Evolutionary conservation across 2,113 vertebrate species (phyloP), one percentile per base, ranked within the genome.

Genomic region (Semnornis frantzii): DNA sequence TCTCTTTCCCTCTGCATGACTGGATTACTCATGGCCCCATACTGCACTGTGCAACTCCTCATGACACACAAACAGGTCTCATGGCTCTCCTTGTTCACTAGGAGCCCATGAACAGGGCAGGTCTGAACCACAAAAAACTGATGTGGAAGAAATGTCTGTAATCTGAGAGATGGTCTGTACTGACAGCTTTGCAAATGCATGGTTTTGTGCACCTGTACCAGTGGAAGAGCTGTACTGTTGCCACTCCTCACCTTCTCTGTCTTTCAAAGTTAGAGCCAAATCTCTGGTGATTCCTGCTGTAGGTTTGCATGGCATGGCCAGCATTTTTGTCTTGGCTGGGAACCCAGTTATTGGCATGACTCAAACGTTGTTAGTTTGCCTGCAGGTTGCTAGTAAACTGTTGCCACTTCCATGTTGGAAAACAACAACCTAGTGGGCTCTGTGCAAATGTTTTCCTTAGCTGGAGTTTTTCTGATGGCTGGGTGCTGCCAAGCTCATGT

Each of bases 61-160:
- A 1, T 37, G 27, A 48, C 0, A 0, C 18, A 33, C 0, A 0
- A 65, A 12, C 13, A 34, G 21, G 21, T 82, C 39, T 63, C 6
- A 2, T 55, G 37, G 23, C 42, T 85, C 42, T 55, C 9, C 25
- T 79, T 11, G 1, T 66, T 76, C 59, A 73, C 12, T 28, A 59
- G 24, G 19, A 79, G 21, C 20, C 14, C 37, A 54, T 31, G 75
- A 83, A 42, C 8, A 54, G 31, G 25, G 9, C 1, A 63, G 33
- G 85, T 13, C 17, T 73, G 64, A 65, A 59, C 14, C 58, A 16
- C 14, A 82, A 20, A 73, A 73, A 73, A 33, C 5, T n/a, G 21
- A 3, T 46, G 31, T 34, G n/a, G 39, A 90, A 52, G 64, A 54
- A 83, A 63, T 27, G 8, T 2, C 46, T 70, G 1, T 66, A 34